Base-by-base conservation (phyloP, 2,888 invertebrate species). In the Lochmaea capreae region DNA sequence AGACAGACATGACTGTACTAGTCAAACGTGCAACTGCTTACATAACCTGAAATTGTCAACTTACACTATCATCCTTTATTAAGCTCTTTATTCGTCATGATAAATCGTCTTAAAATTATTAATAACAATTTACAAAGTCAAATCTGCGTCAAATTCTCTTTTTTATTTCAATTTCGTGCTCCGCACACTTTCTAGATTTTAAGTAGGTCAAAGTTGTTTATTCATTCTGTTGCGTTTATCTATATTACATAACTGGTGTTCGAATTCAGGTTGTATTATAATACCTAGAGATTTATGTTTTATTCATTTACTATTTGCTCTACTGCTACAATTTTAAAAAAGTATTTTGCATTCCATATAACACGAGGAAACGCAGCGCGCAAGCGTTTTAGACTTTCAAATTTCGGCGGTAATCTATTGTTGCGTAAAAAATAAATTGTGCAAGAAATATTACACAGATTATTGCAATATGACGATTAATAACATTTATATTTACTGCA, bases 1-100 rank as follows among this genome's bases (percentile, higher is more conserved):
- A 90, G 91, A 91, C 91, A 91, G 91, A 91, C 91, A 90, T 90
- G 89, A 92, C 92, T 91, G 87, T 89, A 74, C 88, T 88, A 90
- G 89, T 92, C 92, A 92, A 91, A 89, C 88, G 88, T 91, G 89
- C 89, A 89, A 90, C 92, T 88, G 88, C 89, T 87, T 89, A 90
- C 90, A 90, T 89, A 90, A 66, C 67, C 70, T 72, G 67, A 67
- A 66, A 73, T 69, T 73, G 39, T 61, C 58, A 66, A 57, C 62
- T 65, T 16, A 65, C 26, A 26, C 8, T 65, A 49, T 54, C 54
- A n/a, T n/a, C 58, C 58, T 63, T 61, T 12, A 33, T 46, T 43
- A 14, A 66, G 54, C 22, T 65, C 33, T 68, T 57, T 65, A 12
- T 26, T 57, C 42, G 14, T 22, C 18, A 46, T 49, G 10, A 54